Evolutionary conservation across 2,888 invertebrate genomes (phyloP).

Genomic region (Sinhomidia bicolor): DNA sequence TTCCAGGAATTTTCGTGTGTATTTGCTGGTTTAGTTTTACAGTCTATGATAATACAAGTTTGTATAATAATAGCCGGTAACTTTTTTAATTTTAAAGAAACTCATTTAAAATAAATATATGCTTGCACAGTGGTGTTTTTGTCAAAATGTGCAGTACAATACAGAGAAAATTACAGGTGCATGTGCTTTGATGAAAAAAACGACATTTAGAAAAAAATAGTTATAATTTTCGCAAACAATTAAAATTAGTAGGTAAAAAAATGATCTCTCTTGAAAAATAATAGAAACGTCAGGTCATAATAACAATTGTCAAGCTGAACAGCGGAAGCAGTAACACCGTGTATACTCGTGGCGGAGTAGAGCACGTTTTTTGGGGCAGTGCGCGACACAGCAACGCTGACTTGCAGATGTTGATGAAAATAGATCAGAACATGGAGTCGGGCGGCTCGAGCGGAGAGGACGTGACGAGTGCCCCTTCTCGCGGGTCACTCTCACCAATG

Average conservation of each 20-base stretch:
- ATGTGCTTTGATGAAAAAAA: neutral
- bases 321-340: neutral
- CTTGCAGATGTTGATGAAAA: constrained; percentile 80
- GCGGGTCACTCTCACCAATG: constrained; percentile 80
- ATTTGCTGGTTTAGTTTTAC: too few species aligned
- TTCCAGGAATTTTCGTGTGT: too few species aligned
- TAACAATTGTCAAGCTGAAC: neutral
- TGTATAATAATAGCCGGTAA: too few species aligned
- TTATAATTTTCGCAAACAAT: too few species aligned
- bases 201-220: too few species aligned
- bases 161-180: too few species aligned
- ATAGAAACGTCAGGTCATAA: neutral
- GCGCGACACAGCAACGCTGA: constrained; percentile 43
- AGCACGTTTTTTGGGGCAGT: constrained; percentile 54
- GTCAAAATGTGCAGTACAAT: too few species aligned
- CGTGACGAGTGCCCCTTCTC: constrained; percentile 79
- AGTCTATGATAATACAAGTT: too few species aligned
- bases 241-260: neutral
- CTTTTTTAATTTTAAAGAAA: too few species aligned
- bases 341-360: neutral
- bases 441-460: constrained; percentile 80
- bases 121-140: too few species aligned
- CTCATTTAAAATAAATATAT: too few species aligned
- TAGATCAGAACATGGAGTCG: constrained; percentile 80
- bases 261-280: constrained; percentile 10